Percentiles rank a stretch among this genome's conserved stretches.
Conservation (phyloP, 2,113 vertebrate species). For the Sardina pilchardus region DNA sequence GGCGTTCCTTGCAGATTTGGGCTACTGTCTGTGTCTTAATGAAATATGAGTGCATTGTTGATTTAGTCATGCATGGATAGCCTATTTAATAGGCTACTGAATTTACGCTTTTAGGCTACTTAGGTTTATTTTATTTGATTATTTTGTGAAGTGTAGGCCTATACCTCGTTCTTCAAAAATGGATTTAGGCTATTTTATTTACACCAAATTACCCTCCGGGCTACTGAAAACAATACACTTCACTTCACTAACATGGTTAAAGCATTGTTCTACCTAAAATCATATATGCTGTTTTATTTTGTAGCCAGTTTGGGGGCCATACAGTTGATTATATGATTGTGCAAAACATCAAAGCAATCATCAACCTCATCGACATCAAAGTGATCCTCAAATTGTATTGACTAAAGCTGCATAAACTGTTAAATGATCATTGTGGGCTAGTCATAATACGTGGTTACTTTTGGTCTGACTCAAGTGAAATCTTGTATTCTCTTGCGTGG, state of each 20-base stretch:
- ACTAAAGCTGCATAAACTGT: not conserved
- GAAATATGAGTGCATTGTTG: no score
- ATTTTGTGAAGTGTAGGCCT: not conserved
- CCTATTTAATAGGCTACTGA: no score
- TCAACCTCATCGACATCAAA: not conserved
- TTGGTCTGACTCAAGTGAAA: not conserved
- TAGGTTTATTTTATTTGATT: not conserved
- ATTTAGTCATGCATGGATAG: no score
- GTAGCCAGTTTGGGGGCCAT: no score
- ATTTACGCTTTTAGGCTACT: no score
- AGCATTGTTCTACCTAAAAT: no score
- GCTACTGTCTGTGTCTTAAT: no score
- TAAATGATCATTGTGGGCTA: not conserved
- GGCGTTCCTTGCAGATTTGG: no score
- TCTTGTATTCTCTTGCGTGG: conserved; percentile 33
- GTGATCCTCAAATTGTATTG: not conserved
- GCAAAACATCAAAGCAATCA: no score
- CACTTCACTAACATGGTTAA: not conserved
- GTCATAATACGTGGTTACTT: not conserved
- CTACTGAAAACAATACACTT: not conserved
- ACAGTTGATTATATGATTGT: not conserved
- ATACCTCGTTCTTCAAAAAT: not conserved
- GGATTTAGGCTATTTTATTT: not conserved
- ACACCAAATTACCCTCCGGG: not conserved
- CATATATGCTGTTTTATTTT: no score